Evolutionary conservation across 2,797 vertebrate genomes (phyloP).

Genomic region (Tarsius wallacei): DNA sequence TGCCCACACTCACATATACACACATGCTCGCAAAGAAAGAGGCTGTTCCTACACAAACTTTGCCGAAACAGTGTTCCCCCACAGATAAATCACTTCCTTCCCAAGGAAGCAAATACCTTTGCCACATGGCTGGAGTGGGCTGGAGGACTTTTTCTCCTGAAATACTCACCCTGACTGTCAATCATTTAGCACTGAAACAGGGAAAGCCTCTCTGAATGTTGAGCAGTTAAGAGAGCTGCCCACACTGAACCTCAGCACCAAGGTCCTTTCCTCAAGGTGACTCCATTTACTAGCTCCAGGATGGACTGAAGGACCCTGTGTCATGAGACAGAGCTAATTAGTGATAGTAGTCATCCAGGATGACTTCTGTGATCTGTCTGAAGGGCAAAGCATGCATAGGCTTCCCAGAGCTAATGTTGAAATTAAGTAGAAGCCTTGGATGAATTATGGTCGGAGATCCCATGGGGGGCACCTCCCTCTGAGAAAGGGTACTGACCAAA

Average conservation of each 20-base stretch:
- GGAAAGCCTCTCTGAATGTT: background rate
- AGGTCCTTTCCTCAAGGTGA: constrained; percentile 17
- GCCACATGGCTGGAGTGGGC: constrained; percentile 54
- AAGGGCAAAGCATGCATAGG: background rate
- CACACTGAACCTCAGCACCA: too few relatives aligned
- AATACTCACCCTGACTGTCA: constrained; percentile 42
- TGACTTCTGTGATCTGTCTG: background rate
- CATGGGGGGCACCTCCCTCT: background rate
- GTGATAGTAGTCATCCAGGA: background rate
- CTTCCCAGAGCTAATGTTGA: constrained; percentile 4
- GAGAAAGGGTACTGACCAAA: too few relatives aligned
- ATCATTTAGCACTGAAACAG: background rate
- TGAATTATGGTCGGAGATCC: constrained; percentile 28
- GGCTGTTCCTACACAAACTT: constrained; percentile 68
- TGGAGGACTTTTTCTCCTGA: background rate
- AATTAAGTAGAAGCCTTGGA: background rate
- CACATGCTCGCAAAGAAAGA: constrained; percentile 5
- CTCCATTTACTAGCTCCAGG: background rate
- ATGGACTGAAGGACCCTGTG: background rate
- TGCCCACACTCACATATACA: background rate
- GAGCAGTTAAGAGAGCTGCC: background rate
- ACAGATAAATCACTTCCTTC: constrained; percentile 75
- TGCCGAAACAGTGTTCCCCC: constrained; percentile 59
- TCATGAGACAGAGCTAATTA: constrained; percentile 14
- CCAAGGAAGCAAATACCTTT: constrained; percentile 72